Percentiles rank a stretch among this genome's conserved stretches.
Conservation (phyloP, 2,888 invertebrate genomes). For the Sarcophaga caerulescens region DNA sequence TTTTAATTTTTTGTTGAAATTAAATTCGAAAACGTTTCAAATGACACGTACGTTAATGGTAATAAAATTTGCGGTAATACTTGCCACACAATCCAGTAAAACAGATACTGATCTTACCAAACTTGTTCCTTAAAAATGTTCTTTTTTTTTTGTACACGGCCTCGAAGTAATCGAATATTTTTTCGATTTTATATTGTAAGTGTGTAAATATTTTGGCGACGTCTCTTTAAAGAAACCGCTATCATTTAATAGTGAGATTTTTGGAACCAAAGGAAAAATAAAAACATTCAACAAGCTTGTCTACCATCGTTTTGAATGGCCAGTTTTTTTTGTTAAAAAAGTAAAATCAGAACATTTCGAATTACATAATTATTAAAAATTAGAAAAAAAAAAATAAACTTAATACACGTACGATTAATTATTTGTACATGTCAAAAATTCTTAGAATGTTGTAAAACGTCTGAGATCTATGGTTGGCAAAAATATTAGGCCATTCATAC, state of each 20-base stretch:
- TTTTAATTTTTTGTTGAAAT: neutral
- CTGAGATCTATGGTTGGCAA: neutral
- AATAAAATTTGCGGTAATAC: constrained; percentile 28
- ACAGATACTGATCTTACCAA: constrained; percentile 36
- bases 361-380: neutral
- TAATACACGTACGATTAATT: neutral
- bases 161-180: constrained; percentile 49
- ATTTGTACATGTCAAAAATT: neutral
- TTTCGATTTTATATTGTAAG: constrained; percentile 24
- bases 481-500: neutral
- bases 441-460: neutral
- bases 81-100: constrained; percentile 2
- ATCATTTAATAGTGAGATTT: neutral
- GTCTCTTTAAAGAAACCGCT: neutral
- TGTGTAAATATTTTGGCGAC: constrained; percentile 32
- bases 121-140: constrained; percentile 51
- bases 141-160: constrained; percentile 2
- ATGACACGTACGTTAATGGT: constrained; percentile 44
- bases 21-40: constrained; percentile 40
- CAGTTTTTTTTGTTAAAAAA: neutral
- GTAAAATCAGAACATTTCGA: neutral
- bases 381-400: neutral
- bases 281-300: neutral
- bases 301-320: neutral
- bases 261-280: neutral